These are phyloP conservation scores for Drosophila yakuba DNA, from an alignment of 1,140 invertebrate species.

Conservation along the genomic window DNA sequence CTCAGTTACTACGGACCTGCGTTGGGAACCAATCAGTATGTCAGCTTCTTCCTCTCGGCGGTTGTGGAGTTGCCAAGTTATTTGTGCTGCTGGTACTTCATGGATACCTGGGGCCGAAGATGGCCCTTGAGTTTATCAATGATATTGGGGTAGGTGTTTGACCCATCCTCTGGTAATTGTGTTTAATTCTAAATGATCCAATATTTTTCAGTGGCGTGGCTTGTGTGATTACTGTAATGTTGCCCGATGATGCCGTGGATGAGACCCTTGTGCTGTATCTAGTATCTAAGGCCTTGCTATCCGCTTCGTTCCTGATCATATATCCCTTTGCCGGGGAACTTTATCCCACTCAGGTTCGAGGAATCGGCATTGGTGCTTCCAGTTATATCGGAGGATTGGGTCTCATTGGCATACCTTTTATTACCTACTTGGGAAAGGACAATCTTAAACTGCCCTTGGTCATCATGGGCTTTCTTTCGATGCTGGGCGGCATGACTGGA, in stretches of 20 bases:
- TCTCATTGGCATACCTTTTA: constrained; percentile 95
- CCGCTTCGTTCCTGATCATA: constrained; percentile 95
- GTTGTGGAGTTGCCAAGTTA: constrained; percentile 94
- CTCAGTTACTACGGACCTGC: constrained; percentile 93
- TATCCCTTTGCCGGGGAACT: constrained; percentile 96
- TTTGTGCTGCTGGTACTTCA: constrained; percentile 92
- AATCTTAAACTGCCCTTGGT: constrained; percentile 92
- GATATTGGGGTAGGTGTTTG: constrained; percentile 86
- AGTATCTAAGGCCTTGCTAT: constrained; percentile 95
- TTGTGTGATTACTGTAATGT: constrained; percentile 92
- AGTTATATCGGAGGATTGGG: constrained; percentile 94
- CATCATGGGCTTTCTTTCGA: constrained; percentile 91
- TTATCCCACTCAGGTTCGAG: constrained; percentile 93
- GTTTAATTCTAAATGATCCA: neutral
- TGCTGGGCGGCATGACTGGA: constrained; percentile 91
- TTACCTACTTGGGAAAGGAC: constrained; percentile 94
- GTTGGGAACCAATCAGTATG: constrained; percentile 92
- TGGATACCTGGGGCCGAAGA: constrained; percentile 92
- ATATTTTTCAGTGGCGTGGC: constrained; percentile 88
- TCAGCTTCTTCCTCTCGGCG: constrained; percentile 94
- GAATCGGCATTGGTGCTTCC: constrained; percentile 94
- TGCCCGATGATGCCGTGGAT: constrained; percentile 90
- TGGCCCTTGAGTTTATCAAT: constrained; percentile 94
- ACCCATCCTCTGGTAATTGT: neutral
- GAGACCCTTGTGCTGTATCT: constrained; percentile 92